Evolutionary conservation across 1,140 invertebrate species (phyloP), one percentile per base, ranked within the genome.

Genomic region (Formica exsecta): DNA sequence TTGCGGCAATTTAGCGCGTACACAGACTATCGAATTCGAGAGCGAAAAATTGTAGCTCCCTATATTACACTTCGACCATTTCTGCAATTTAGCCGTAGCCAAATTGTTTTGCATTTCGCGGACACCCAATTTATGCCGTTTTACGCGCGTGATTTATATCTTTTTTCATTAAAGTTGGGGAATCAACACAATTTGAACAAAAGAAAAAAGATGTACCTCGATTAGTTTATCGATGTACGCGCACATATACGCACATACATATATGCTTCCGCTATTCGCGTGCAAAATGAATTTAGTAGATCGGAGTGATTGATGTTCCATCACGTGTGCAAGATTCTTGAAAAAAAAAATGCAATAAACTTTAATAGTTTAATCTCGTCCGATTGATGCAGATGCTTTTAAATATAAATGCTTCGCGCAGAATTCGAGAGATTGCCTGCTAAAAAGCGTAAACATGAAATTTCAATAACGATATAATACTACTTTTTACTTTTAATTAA

Each of bases 1-100:
- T 74, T 83, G 79, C 54, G 36, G 79, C 79, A 73, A 83, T 83
- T 83, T 44, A 74, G 68, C 79, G 38, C 79, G 68, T 74, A 61
- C 79, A 36, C 68, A 44, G 54, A 22, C 25, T 57, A 48, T 44
- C 79, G 77, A 54, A 59, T n/a, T 44, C 62, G 41, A 54, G 6
- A 59, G 7, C 44, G 54, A 83, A 74, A 83, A 83, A 73, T 74
- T 36, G 79, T 54, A 11, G 25, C 51, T 68, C 38, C 66, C 41
- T 41, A 71, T 59, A 59, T 59, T 61, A 44, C 79, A 61, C 54
- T 59, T 73, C 79, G 79, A 59, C 19, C 79, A 61, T 25, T 83
- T 74, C 79, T 83, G 68, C 41, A 83, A 83, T 83, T 73, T 73
- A 38, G 13, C 29, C 68, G 54, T 83, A 62, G 66, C 41, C 79